Percentiles rank a stretch among this genome's conserved stretches.
These are phyloP conservation scores for Protula sp. DNA, from an alignment of 2,888 invertebrate genomes.

Conservation along the genomic window DNA sequence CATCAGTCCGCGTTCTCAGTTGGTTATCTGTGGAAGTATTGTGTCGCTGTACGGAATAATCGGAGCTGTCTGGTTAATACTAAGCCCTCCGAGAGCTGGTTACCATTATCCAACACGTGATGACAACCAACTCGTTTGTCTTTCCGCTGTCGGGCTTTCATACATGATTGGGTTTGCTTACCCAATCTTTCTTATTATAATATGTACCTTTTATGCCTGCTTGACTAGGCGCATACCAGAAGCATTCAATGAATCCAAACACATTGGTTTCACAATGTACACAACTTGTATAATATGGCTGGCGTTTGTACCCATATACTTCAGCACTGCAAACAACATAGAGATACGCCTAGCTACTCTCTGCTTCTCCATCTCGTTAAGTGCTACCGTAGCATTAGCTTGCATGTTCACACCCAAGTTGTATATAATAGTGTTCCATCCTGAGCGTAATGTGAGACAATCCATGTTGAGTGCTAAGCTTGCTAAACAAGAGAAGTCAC, in stretches of 20 bases:
- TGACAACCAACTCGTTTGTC: slow-evolving; percentile 85
- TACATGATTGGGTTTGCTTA: slow-evolving; percentile 66
- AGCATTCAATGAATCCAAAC: slow-evolving; percentile 56
- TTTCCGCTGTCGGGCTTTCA: slow-evolving; percentile 59
- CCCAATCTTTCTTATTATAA: slow-evolving; percentile 80
- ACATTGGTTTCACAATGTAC: slow-evolving; percentile 70
- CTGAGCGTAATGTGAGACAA: slow-evolving; percentile 83
- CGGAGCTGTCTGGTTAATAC: slow-evolving; percentile 86
- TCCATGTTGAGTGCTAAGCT: slow-evolving; percentile 43
- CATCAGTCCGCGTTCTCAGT: slow-evolving; percentile 55
- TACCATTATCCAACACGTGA: slow-evolving; percentile 86
- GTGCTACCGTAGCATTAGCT: slow-evolving; percentile 86
- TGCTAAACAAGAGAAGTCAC: background rate
- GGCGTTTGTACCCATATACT: slow-evolving; percentile 62
- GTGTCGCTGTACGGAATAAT: slow-evolving; percentile 59
- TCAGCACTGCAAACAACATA: slow-evolving; percentile 57
- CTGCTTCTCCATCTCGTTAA: slow-evolving; percentile 90
- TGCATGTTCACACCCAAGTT: slow-evolving; percentile 92
- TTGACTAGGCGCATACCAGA: slow-evolving; percentile 56
- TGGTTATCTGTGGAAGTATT: slow-evolving; percentile 52
- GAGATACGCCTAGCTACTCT: slow-evolving; percentile 88
- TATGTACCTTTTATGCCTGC: slow-evolving; percentile 58
- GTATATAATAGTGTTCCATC: slow-evolving; percentile 82
- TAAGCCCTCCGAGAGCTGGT: slow-evolving; percentile 82
- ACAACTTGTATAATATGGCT: slow-evolving; percentile 72